Conservation (phyloP, 23 tunicate genomes). For the Clavelina lepadiformis region DNA sequence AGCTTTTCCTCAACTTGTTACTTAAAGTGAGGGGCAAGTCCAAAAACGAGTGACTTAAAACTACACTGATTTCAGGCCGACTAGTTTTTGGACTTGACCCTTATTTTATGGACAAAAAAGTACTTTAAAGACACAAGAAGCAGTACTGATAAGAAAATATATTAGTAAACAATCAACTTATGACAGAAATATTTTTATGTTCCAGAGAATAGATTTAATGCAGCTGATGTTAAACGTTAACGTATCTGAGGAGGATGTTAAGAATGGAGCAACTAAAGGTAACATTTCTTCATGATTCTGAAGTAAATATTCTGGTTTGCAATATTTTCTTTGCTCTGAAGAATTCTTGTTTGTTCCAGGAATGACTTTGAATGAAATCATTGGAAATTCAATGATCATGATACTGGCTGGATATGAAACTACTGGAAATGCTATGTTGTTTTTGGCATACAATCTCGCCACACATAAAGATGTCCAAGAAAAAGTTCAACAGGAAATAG, state of each 20-base stretch:
- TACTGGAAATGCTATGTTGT: slow-evolving; percentile 50
- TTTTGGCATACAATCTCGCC: slow-evolving; percentile 65
- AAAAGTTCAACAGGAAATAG: slow-evolving; percentile 51
- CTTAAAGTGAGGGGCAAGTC: no score
- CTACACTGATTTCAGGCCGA: no score
- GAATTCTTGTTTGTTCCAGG: slow-evolving; percentile 24
- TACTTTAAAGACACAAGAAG: no score
- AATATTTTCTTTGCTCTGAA: background rate
- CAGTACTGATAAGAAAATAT: no score
- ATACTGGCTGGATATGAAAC: slow-evolving; percentile 82
- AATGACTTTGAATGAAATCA: slow-evolving; percentile 53
- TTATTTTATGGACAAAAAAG: no score
- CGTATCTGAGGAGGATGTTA: slow-evolving; percentile 34
- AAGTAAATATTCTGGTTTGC: background rate
- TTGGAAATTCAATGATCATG: slow-evolving; percentile 68
- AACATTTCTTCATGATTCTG: background rate
- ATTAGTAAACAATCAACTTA: background rate
- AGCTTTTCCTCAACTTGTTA: no score
- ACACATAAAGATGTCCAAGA: slow-evolving; percentile 54
- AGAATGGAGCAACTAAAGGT: slow-evolving; percentile 13
- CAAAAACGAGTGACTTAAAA: no score
- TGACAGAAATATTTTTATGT: background rate
- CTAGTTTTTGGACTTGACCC: no score
- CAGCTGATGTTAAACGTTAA: slow-evolving; percentile 63
- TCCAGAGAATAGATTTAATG: slow-evolving; percentile 48